Evolutionary conservation across 2,888 invertebrate species (phyloP).

Genomic region (Saturnia pavonia): DNA sequence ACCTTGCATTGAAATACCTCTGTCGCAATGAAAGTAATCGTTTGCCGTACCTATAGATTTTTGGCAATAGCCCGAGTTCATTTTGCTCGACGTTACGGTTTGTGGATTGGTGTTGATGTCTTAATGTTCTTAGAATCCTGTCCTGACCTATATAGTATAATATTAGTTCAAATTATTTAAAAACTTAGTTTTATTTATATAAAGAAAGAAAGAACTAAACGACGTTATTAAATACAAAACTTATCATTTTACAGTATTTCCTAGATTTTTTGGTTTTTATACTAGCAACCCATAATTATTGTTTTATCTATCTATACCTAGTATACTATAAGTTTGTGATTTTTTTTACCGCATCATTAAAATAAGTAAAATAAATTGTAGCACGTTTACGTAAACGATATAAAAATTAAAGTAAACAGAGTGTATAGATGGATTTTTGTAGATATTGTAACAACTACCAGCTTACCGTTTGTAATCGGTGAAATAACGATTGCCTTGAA

Average conservation of each 20-base stretch:
- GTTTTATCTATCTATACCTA: neutral
- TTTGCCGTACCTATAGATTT: neutral
- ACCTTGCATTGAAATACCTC: constrained; percentile 12
- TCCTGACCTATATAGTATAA: neutral
- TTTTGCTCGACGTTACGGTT: neutral
- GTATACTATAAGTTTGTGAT: too few species aligned
- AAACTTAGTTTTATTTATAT: neutral
- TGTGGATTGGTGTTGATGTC: neutral
- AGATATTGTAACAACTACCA: neutral
- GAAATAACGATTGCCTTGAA: neutral
- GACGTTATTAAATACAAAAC: neutral
- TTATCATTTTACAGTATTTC: neutral
- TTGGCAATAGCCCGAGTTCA: neutral
- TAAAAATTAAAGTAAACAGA: too few species aligned
- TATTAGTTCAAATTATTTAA: neutral
- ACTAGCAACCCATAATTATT: neutral
- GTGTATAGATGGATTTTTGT: too few species aligned
- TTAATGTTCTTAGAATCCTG: neutral
- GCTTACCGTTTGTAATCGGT: neutral
- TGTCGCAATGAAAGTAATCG: neutral
- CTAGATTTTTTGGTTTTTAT: neutral
- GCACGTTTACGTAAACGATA: too few species aligned
- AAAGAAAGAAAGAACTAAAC: neutral
- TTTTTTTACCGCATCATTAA: neutral
- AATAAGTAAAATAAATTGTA: neutral